A percentile compares a stretch with the other conserved stretches of the same genome.
Evolutionary conservation across 92 coral and sea anemone genomes (phyloP).

Genomic region (Porites divaricata): DNA sequence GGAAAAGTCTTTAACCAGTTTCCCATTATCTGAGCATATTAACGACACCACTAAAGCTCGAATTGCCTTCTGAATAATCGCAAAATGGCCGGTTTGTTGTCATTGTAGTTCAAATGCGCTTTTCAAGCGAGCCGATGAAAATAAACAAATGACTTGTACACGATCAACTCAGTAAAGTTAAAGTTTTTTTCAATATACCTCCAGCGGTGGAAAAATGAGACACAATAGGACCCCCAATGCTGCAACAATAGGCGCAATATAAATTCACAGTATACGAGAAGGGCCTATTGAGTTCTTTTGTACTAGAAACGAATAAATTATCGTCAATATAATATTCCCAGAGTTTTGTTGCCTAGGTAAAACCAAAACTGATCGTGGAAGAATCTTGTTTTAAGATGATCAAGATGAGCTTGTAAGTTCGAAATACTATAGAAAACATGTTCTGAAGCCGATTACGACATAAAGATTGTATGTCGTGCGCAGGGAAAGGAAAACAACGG

Average conservation of each 20-base stretch:
- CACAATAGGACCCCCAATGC: slow-evolving; percentile 7
- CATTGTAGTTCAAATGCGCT: slow-evolving; percentile 1
- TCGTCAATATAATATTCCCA: neutral
- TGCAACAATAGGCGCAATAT: slow-evolving; percentile 20
- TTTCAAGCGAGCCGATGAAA: slow-evolving; percentile 7
- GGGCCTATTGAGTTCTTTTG: slow-evolving; percentile 34
- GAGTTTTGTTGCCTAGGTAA: slow-evolving; percentile 46
- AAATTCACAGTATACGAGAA: slow-evolving; percentile 12
- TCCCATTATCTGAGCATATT: slow-evolving; percentile 36
- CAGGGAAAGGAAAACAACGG: no score
- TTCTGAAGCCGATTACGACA: no score
- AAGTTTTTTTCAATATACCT: slow-evolving; percentile 4
- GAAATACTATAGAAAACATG: no score
- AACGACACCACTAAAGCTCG: slow-evolving; percentile 36
- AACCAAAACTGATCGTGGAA: slow-evolving; percentile 37
- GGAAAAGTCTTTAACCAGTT: slow-evolving; percentile 36
- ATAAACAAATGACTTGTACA: neutral
- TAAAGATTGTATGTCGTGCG: no score
- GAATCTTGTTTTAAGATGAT: slow-evolving; percentile 20
- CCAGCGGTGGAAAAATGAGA: neutral
- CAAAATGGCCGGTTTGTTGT: slow-evolving; percentile 23
- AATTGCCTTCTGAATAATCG: slow-evolving; percentile 19
- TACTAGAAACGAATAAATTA: slow-evolving; percentile 21
- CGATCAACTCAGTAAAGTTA: neutral
- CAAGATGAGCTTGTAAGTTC: neutral